phyloP scores from a whole-genome alignment of 2,888 invertebrate species.

The Parochlus steinenii region DNA sequence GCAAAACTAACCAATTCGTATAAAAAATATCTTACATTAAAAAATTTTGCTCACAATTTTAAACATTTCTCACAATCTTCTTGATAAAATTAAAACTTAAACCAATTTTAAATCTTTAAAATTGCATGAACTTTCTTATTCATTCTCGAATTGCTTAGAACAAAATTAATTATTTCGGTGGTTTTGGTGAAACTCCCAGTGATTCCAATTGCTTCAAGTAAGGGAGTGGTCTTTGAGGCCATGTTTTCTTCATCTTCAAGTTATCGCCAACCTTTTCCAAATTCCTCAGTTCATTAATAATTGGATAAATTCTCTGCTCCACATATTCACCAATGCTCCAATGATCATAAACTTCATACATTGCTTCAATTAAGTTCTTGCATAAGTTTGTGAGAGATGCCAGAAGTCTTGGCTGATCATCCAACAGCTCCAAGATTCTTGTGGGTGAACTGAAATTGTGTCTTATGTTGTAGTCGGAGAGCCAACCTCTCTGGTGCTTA shows the following conservation, averaged over 20 bases:
- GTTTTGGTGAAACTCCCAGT: too few relatives aligned
- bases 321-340: constrained; percentile 42
- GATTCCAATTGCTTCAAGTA: constrained; percentile 21
- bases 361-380: constrained; percentile 36
- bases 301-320: constrained; percentile 45
- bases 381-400: constrained; percentile 37
- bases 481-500: constrained; percentile 34
- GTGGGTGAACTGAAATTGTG: constrained; percentile 49
- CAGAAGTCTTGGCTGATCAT: constrained; percentile 37
- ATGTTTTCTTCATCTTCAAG: constrained; percentile 35
- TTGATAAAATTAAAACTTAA: too few relatives aligned
- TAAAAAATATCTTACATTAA: too few relatives aligned
- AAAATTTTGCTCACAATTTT: too few relatives aligned
- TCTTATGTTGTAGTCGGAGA: constrained; percentile 51
- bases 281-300: constrained; percentile 31
- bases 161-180: too few relatives aligned
- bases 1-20: too few relatives aligned
- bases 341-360: constrained; percentile 40
- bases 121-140: too few relatives aligned
- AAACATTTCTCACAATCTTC: too few relatives aligned
- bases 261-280: constrained; percentile 35
- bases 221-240: constrained; percentile 43
- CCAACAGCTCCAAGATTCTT: constrained; percentile 43
- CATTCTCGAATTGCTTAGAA: too few relatives aligned
- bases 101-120: too few relatives aligned